A percentile compares a stretch with the other conserved stretches of the same genome.
phyloP scores from a whole-genome alignment of 30 jellyfish, hydroid and myxozoan species.

The Sanderia malayensis region DNA sequence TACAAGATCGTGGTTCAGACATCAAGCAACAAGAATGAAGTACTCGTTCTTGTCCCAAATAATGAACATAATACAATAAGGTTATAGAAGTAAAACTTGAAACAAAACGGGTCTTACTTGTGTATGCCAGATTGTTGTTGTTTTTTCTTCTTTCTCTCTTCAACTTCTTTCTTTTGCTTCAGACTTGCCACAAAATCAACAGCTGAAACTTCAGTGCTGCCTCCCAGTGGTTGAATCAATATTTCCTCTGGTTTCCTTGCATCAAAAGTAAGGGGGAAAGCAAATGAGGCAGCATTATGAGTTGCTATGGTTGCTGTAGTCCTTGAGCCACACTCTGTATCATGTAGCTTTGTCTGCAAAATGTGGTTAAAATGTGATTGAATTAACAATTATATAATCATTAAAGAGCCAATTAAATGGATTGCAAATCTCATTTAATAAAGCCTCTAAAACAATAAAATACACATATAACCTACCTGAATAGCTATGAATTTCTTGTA shows the following conservation, averaged over 20 bases:
- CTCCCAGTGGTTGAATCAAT: constrained; percentile 59
- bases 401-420: too few relatives aligned
- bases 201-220: constrained; percentile 27
- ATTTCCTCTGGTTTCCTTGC: constrained; percentile 43
- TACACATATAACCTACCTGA: constrained; percentile 55
- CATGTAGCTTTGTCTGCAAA: constrained; percentile 77
- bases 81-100: too few relatives aligned
- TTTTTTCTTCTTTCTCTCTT: constrained; percentile 70
- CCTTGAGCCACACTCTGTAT: constrained; percentile 67
- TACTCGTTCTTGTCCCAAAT: too few relatives aligned
- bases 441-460: too few relatives aligned
- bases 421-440: too few relatives aligned
- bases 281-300: constrained; percentile 35
- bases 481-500: constrained; percentile 58
- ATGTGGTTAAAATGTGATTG: background rate
- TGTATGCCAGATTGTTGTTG: constrained; percentile 70
- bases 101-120: constrained; percentile 29
- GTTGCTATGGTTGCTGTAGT: constrained; percentile 91
- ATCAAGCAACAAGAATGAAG: too few relatives aligned
- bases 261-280: constrained; percentile 63
- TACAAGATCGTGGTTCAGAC: too few relatives aligned
- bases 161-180: constrained; percentile 44
- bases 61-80: too few relatives aligned
- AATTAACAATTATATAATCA: too few relatives aligned
- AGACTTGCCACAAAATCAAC: constrained; percentile 39